These are phyloP conservation scores for Phanerotoma sp. DNA, from an alignment of 2,888 invertebrate species.

Conservation along the genomic window DNA sequence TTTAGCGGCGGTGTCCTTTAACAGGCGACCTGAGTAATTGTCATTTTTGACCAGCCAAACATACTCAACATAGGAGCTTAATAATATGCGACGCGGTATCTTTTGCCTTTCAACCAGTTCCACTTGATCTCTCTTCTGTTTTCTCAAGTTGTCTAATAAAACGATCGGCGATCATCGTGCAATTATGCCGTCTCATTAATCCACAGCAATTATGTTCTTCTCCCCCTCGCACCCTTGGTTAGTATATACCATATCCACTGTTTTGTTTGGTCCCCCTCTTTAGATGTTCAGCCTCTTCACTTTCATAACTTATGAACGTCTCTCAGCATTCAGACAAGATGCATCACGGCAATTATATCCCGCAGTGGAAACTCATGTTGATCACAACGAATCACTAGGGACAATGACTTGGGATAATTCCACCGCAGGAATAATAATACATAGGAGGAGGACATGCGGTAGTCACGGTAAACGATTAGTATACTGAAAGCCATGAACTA, in stretches of 20 bases:
- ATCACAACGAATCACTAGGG: constrained; percentile 1
- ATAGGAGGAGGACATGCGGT: constrained; percentile 4
- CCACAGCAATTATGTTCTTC: constrained; percentile 51
- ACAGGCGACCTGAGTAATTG: constrained; percentile 42
- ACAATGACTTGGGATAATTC: not conserved
- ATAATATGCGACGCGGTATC: constrained; percentile 49
- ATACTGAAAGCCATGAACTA: constrained; percentile 20
- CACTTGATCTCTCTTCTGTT: constrained; percentile 8
- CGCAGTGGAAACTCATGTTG: constrained; percentile 1
- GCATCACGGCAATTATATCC: constrained; percentile 43
- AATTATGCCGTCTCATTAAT: constrained; percentile 58
- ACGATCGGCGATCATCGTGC: constrained; percentile 55
- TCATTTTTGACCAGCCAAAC: constrained; percentile 52
- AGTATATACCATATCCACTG: constrained; percentile 12
- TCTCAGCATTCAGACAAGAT: constrained; percentile 29
- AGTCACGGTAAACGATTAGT: constrained; percentile 20
- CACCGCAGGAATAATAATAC: not conserved
- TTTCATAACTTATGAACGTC: constrained; percentile 50
- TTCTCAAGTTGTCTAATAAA: constrained; percentile 15
- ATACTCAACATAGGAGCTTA: constrained; percentile 45
- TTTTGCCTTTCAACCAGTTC: constrained; percentile 27
- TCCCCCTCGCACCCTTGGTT: constrained; percentile 4
- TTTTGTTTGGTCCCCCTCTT: constrained; percentile 18
- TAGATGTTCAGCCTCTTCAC: constrained; percentile 35
- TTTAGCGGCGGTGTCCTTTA: constrained; percentile 17